A percentile compares a stretch with the other conserved stretches of the same genome.
Evolutionary conservation across 2,113 vertebrate species (phyloP).

Genomic region (Petrocephalus zakoni): DNA sequence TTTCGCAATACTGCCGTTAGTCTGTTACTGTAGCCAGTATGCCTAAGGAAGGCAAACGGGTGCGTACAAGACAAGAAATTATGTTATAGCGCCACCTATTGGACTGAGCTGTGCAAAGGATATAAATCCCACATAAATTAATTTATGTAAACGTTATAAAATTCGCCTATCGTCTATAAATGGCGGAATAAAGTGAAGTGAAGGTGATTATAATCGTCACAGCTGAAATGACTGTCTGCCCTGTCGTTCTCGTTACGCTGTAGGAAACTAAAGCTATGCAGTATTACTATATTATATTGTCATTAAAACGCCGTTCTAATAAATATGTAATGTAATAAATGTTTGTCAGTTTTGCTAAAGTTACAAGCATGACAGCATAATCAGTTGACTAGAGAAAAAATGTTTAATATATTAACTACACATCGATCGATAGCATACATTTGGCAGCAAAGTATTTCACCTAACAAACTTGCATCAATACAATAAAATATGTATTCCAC

Average conservation of each 20-base stretch:
- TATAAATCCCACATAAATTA: background rate
- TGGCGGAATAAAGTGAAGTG: background rate
- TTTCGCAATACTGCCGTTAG: background rate
- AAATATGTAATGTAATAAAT: background rate
- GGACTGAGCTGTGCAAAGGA: background rate
- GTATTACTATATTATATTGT: background rate
- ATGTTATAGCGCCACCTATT: background rate
- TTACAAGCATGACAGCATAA: background rate
- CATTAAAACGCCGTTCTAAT: background rate
- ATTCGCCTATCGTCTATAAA: background rate
- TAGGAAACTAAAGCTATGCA: background rate
- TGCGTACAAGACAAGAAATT: background rate
- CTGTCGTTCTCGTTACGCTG: background rate
- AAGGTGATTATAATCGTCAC: no score
- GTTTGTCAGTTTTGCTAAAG: background rate
- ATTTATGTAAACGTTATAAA: background rate
- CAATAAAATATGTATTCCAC: background rate
- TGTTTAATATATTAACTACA: background rate
- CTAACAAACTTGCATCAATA: background rate
- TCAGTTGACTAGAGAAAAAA: background rate
- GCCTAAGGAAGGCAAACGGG: background rate
- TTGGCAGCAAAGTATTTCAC: background rate
- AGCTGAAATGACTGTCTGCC: background rate
- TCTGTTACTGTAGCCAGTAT: background rate
- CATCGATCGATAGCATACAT: background rate